phyloP scores from a whole-genome alignment of 2,797 vertebrate genomes.

The Gymnopithys bicolor region DNA sequence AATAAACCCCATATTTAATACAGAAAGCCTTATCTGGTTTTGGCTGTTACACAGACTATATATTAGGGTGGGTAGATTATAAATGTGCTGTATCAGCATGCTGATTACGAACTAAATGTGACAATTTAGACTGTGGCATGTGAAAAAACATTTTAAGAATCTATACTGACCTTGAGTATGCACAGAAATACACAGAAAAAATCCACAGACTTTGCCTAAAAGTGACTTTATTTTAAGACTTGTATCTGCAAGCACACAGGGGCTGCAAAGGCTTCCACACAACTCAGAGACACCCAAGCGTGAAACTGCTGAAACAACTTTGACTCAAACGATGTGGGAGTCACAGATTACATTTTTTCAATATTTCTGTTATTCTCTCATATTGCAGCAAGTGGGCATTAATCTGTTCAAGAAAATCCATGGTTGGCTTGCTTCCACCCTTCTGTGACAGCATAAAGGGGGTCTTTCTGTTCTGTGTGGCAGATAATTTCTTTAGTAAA shows the following conservation, averaged over 20 bases:
- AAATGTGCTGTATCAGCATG: background rate
- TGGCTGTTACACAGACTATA: background rate
- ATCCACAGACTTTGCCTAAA: background rate
- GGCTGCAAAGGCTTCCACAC: background rate
- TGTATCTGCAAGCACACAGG: background rate
- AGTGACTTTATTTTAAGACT: background rate
- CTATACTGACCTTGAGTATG: background rate
- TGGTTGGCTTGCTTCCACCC: background rate
- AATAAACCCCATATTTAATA: background rate
- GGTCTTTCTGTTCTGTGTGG: background rate
- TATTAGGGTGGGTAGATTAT: background rate
- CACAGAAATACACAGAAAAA: background rate
- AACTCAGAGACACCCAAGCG: background rate
- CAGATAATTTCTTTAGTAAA: background rate
- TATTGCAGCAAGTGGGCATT: background rate
- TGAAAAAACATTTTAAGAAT: background rate
- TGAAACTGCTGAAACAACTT: background rate
- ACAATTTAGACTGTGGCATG: background rate
- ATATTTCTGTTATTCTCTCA: background rate
- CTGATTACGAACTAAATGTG: background rate
- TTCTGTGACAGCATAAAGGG: background rate
- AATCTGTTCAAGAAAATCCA: background rate
- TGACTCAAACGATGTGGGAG: background rate
- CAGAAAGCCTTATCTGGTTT: background rate
- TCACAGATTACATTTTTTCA: background rate